Conservation (phyloP, 2,888 invertebrate species). For the Eupithecia centaureata region DNA sequence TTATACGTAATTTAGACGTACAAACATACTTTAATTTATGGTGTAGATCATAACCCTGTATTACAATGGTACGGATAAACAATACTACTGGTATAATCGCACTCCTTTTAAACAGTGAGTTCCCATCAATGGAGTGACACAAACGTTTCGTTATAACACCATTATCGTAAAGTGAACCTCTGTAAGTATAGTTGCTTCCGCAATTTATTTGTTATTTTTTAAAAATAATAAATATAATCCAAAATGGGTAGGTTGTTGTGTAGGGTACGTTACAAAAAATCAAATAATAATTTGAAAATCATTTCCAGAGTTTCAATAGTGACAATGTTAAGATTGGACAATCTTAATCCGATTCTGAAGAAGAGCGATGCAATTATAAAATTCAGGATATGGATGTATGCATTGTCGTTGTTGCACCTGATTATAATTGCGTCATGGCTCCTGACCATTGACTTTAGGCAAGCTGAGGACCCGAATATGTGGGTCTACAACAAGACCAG, state of each 20-base stretch:
- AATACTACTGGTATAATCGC: conserved; percentile 18
- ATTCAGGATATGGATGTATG: conserved; percentile 62
- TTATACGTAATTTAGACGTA: conserved; percentile 2
- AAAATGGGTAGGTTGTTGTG: too few species aligned
- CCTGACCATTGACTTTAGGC: conserved; percentile 63
- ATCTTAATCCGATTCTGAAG: conserved; percentile 48
- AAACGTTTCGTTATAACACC: conserved; percentile 8
- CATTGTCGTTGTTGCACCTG: conserved; percentile 54
- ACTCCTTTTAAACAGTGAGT: conserved; percentile 21
- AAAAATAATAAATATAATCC: neutral
- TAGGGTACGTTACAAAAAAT: neutral
- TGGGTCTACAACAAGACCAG: conserved; percentile 59
- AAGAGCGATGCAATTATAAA: conserved; percentile 57
- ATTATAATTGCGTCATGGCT: conserved; percentile 53
- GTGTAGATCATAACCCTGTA: neutral
- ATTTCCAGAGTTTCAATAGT: neutral
- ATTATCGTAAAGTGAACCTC: neutral
- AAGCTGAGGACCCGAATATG: conserved; percentile 58
- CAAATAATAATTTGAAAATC: neutral
- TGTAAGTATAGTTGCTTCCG: neutral
- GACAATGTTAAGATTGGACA: conserved; percentile 51
- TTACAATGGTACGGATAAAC: conserved; percentile 18
- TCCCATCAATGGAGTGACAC: conserved; percentile 15
- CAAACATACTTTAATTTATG: conserved; percentile 1
- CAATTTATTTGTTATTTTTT: neutral